Base-by-base conservation (phyloP, 2,888 invertebrate genomes). In the Mystacides longicornis region DNA sequence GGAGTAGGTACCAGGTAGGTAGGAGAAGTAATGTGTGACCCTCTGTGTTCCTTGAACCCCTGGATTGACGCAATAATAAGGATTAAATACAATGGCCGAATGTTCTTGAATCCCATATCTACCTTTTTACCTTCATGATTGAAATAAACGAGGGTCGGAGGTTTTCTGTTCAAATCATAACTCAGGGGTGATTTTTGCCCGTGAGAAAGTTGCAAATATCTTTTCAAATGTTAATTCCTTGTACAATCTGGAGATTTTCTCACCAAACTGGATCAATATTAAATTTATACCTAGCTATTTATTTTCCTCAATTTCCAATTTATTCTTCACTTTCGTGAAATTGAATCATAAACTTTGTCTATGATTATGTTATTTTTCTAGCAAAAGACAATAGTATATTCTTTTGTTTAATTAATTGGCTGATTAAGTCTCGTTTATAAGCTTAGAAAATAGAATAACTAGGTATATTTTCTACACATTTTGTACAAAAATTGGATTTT, bases 11-110 rank as follows among this genome's bases (percentile, higher is more conserved):
- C n/a, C 3, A 37, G 16, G 37, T n/a, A n/a, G n/a, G n/a, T n/a
- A n/a, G n/a, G n/a, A n/a, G n/a, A n/a, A n/a, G n/a, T n/a, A n/a
- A n/a, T n/a, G n/a, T n/a, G n/a, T n/a, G 14, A 37, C 37, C 37
- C 37, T 37, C 37, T 37, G 16, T 37, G 14, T 37, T 37, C 16
- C 37, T 37, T 37, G 37, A 37, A 37, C 37, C 37, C 37, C 14
- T n/a, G 37, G 37, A 37, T 37, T 37, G 37, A 37, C 37, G 37
- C 37, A 37, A 37, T 37, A 37, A 37, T 37, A 37, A 37, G 37
- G 4, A 37, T 37, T 37, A 37, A 37, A n/a, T 16, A 37, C 37
- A 37, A 37, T 37, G 37, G 37, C 14, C 14, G 37, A 37, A 7
- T 7, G 37, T 37, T 7, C 14, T 37, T 14, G 4, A 16, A 3